Percentiles rank a stretch among this genome's conserved stretches.
These are phyloP conservation scores for Papilio dardanus DNA, from an alignment of 1,140 invertebrate species.

Conservation along the genomic window DNA sequence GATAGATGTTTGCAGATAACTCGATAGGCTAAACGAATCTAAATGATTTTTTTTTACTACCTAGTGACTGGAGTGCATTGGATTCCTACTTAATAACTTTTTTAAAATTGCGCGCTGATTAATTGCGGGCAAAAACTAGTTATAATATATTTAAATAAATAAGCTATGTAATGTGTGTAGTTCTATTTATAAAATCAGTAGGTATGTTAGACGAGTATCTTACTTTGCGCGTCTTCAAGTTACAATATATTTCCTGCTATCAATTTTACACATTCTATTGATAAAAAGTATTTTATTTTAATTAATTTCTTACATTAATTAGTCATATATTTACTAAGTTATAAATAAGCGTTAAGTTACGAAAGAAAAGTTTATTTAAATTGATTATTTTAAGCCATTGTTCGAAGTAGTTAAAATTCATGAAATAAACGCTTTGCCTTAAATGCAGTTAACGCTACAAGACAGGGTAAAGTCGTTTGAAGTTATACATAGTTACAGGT, in stretches of 20 bases:
- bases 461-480: neutral
- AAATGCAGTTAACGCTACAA: conserved; percentile 30
- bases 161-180: neutral
- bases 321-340: neutral
- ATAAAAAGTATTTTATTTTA: no score
- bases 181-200: neutral
- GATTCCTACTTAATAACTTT: no score
- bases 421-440: conserved; percentile 31
- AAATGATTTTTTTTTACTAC: no score
- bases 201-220: neutral
- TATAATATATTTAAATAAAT: no score
- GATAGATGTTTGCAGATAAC: no score
- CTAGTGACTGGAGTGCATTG: no score
- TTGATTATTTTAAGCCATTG: neutral
- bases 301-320: no score
- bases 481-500: conserved; percentile 11
- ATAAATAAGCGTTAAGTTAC: neutral
- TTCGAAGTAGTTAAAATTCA: conserved; percentile 33
- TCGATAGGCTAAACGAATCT: no score
- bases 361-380: neutral
- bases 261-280: no score
- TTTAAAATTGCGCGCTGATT: no score
- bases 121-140: no score
- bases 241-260: neutral
- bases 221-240: neutral